phyloP scores from a whole-genome alignment of 1,140 invertebrate genomes.

The Capitella teleta region DNA sequence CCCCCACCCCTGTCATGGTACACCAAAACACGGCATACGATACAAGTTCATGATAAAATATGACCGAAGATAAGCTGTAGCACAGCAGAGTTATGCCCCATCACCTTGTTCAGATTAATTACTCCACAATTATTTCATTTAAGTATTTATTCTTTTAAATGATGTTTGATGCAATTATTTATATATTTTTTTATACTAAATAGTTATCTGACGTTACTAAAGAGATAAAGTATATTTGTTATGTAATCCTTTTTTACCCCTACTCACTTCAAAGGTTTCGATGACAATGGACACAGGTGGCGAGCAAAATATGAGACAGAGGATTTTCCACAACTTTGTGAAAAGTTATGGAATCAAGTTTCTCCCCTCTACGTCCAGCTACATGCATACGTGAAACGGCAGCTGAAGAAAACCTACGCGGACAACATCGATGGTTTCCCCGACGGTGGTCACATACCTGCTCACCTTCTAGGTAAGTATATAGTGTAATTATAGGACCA shows the following conservation, averaged over 20 bases:
- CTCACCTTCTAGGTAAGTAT: constrained; percentile 49
- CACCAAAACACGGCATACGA: background rate
- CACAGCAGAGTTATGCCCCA: too few relatives aligned
- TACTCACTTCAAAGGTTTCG: constrained; percentile 17
- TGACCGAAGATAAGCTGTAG: too few relatives aligned
- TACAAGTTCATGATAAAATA: background rate
- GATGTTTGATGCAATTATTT: background rate
- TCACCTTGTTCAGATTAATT: too few relatives aligned
- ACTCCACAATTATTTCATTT: background rate
- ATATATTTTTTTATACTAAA: background rate
- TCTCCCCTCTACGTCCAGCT: constrained; percentile 75
- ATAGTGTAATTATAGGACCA: background rate
- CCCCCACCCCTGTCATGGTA: background rate
- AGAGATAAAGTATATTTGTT: background rate
- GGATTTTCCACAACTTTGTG: constrained; percentile 49
- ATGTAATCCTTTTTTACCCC: background rate
- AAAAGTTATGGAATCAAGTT: constrained; percentile 69
- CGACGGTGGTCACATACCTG: constrained; percentile 35
- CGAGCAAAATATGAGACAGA: constrained; percentile 29
- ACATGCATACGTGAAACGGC: constrained; percentile 76
- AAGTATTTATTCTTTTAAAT: background rate
- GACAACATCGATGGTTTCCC: constrained; percentile 23
- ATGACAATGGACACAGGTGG: constrained; percentile 59
- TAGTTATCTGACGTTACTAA: background rate
- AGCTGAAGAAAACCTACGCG: constrained; percentile 55